These are phyloP conservation scores for Macaca mulatta DNA, from an alignment of 2,113 vertebrate species.

Conservation along the genomic window DNA sequence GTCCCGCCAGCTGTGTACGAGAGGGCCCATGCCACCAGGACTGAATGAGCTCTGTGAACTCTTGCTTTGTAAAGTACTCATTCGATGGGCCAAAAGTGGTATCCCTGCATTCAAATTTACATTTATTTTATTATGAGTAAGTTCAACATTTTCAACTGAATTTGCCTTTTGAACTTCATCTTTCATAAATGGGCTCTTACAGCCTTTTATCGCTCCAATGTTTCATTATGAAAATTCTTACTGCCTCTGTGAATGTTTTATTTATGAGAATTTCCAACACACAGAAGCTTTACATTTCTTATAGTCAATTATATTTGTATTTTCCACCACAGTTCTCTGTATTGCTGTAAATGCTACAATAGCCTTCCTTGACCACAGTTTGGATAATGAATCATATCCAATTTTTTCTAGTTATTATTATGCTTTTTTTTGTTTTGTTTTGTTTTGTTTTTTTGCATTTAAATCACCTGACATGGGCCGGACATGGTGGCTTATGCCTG, in stretches of 20 bases:
- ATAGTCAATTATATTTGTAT: constrained; percentile 55
- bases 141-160: constrained; percentile 50
- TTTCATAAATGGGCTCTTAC: constrained; percentile 64
- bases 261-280: constrained; percentile 66
- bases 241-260: constrained; percentile 61
- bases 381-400: constrained; percentile 30
- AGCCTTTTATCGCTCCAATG: constrained; percentile 55
- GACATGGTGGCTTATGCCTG: too few relatives aligned
- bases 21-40: neutral
- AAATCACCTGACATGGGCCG: neutral
- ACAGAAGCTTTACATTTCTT: constrained; percentile 20
- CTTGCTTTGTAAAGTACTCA: neutral
- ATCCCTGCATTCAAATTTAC: neutral
- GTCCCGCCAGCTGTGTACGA: neutral
- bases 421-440: neutral
- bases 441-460: neutral
- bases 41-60: neutral
- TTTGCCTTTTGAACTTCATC: constrained; percentile 57
- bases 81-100: neutral
- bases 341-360: neutral
- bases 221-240: constrained; percentile 63
- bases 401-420: neutral
- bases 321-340: constrained; percentile 34
- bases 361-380: neutral
- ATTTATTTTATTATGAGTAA: constrained; percentile 15